Conservation (phyloP, 1,140 invertebrate species). For the Andrena cerasifolii region DNA sequence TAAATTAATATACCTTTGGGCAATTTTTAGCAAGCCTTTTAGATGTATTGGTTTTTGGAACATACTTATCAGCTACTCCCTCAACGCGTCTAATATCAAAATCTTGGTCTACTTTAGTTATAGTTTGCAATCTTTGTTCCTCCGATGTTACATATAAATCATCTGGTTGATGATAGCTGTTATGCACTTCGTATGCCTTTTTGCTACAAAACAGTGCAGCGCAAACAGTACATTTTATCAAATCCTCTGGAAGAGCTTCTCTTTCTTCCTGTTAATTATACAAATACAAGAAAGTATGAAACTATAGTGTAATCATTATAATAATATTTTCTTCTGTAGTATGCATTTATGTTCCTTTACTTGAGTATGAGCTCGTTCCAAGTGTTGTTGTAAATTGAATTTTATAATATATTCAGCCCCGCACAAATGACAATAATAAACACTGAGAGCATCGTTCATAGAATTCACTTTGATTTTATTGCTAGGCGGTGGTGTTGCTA, state of each 20-base stretch:
- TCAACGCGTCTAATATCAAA: slow-evolving; percentile 84
- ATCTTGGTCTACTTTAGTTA: slow-evolving; percentile 84
- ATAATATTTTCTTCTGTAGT: slow-evolving; percentile 4
- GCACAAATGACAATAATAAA: slow-evolving; percentile 87
- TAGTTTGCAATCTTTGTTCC: slow-evolving; percentile 84
- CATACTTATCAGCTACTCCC: slow-evolving; percentile 79
- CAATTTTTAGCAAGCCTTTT: slow-evolving; percentile 62
- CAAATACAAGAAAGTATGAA: slow-evolving; percentile 28
- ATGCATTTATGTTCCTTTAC: slow-evolving; percentile 53
- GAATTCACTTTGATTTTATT: slow-evolving; percentile 84
- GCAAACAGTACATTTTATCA: slow-evolving; percentile 86
- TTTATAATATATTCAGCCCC: slow-evolving; percentile 87
- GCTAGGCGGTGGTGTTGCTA: slow-evolving; percentile 83
- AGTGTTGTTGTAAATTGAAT: slow-evolving; percentile 87
- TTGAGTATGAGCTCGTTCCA: slow-evolving; percentile 83
- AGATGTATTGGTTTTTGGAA: slow-evolving; percentile 70
- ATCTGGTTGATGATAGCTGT: slow-evolving; percentile 84
- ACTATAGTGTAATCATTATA: neutral
- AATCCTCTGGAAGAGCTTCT: slow-evolving; percentile 82
- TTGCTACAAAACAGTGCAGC: slow-evolving; percentile 86
- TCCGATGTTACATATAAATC: slow-evolving; percentile 86
- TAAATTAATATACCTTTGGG: slow-evolving; percentile 58
- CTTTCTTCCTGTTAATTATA: slow-evolving; percentile 80
- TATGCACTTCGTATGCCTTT: slow-evolving; percentile 86
- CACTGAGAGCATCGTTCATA: slow-evolving; percentile 83